These are phyloP conservation scores for Gymnocephalus cernua DNA, from an alignment of 2,113 vertebrate species.

Conservation along the genomic window DNA sequence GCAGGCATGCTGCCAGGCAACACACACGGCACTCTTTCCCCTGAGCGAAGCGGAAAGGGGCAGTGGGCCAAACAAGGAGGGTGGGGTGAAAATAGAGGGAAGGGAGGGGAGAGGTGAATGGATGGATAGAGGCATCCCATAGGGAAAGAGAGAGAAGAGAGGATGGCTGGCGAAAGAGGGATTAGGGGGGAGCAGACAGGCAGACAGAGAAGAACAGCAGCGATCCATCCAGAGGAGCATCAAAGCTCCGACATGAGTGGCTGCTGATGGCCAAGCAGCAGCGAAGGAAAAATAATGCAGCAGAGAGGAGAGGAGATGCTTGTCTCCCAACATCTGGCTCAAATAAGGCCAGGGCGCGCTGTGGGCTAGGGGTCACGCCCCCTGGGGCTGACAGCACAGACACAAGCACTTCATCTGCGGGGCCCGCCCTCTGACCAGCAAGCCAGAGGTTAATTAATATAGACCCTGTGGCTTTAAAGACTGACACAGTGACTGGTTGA, in stretches of 20 bases:
- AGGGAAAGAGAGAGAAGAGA: slow-evolving; percentile 28
- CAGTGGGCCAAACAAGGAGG: slow-evolving; percentile 70
- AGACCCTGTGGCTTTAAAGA: slow-evolving; percentile 87
- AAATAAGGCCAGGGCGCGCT: slow-evolving; percentile 80
- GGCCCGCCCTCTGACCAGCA: slow-evolving; percentile 82
- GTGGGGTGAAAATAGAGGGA: slow-evolving; percentile 53
- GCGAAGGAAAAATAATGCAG: slow-evolving; percentile 38
- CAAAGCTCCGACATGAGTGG: slow-evolving; percentile 26
- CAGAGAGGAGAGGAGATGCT: slow-evolving; percentile 26
- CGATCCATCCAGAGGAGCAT: slow-evolving; percentile 43
- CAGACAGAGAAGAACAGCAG: slow-evolving; percentile 8
- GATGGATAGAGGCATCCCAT: slow-evolving; percentile 55
- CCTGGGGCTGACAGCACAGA: slow-evolving; percentile 83
- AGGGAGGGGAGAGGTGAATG: slow-evolving; percentile 51
- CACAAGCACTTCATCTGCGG: slow-evolving; percentile 84
- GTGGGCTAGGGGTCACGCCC: slow-evolving; percentile 87
- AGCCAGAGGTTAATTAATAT: slow-evolving; percentile 89
- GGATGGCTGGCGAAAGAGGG: not conserved
- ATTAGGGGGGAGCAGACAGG: not conserved
- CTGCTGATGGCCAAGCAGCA: slow-evolving; percentile 31
- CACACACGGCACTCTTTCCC: slow-evolving; percentile 55
- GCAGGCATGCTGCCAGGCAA: slow-evolving; percentile 65
- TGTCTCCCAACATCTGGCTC: slow-evolving; percentile 93
- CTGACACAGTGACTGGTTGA: slow-evolving; percentile 51
- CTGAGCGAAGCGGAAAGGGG: slow-evolving; percentile 66